Evolutionary conservation across 1,140 invertebrate genomes (phyloP), one percentile per base, ranked within the genome.

Genomic region (Magallana gigas): DNA sequence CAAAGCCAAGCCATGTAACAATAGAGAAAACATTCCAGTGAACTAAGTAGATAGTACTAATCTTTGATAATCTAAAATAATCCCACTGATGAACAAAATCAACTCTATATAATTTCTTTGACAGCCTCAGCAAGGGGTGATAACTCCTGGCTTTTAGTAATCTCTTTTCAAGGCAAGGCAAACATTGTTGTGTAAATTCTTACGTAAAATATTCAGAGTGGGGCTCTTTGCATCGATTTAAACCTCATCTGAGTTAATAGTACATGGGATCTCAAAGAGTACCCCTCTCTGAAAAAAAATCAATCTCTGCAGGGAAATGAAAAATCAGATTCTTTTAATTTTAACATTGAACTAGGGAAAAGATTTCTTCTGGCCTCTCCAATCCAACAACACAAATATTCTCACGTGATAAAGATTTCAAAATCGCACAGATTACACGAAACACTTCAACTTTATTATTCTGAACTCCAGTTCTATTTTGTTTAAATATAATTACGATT

Each of bases 21-120:
- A 76, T 14, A 48, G 60, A 64, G 60, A 8, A 64, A 18, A 16
- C 60, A 64, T 64, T 64, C 60, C 68, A 76, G 14, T 12, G 23
- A 29, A 76, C 23, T 29, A 23, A 23, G 9, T 12, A 12, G 36
- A 8, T 29, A 18, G 14, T 9, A 12, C 11, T 36, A 76, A 76
- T 76, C 68, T 29, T 5, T 8, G 68, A 76, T 76, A 76, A 76
- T 76, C 68, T 29, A 12, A 9, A 18, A n/a, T 64, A 64, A 64
- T 64, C 60, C 16, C 16, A 64, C 68, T 29, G 18, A 76, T 29
- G 68, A 29, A 76, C 68, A 9, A 76, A 76, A 12, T 29, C 23
- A 76, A 76, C 68, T 29, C 23, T 76, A 12, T 48, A 76, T 29
- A 11, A 76, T 76, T 29, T 76, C 8, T 76, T 76, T 76, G 68